phyloP scores from a whole-genome alignment of 2,888 invertebrate genomes.

The Brachylomia viminalis region DNA sequence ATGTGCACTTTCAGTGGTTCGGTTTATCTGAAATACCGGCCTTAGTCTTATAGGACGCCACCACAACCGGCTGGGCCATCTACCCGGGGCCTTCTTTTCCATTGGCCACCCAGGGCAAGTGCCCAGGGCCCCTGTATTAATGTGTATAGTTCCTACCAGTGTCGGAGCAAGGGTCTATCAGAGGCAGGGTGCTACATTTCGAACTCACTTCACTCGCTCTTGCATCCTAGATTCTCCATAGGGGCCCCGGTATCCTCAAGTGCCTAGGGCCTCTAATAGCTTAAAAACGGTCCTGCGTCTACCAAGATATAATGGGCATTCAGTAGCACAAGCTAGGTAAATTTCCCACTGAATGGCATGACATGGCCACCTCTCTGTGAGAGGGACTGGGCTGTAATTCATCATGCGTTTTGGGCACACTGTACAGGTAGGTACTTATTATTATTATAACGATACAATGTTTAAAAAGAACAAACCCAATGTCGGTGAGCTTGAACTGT shows the following conservation, averaged over 20 bases:
- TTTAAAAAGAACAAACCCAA: conserved; percentile 76
- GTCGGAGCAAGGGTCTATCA: no score
- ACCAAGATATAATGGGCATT: not conserved
- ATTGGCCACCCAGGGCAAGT: no score
- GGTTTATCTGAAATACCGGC: not conserved
- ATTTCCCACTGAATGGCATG: not conserved
- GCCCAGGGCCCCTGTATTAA: no score
- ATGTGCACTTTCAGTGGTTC: not conserved
- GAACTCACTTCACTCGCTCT: no score
- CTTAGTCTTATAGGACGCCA: not conserved
- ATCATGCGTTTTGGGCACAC: not conserved
- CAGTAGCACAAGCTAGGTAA: not conserved
- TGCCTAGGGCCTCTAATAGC: no score
- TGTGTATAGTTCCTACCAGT: no score
- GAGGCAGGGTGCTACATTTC: no score
- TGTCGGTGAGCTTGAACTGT: conserved; percentile 82
- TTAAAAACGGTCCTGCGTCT: no score
- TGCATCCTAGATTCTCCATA: no score
- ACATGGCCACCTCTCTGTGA: not conserved
- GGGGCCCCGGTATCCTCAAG: no score
- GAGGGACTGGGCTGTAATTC: not conserved
- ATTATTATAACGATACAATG: not conserved
- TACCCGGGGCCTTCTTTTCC: no score
- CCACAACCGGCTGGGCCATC: not conserved
- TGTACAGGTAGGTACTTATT: not conserved